Conservation (phyloP, 2,888 invertebrate species). For the Mythimna ferrago region DNA sequence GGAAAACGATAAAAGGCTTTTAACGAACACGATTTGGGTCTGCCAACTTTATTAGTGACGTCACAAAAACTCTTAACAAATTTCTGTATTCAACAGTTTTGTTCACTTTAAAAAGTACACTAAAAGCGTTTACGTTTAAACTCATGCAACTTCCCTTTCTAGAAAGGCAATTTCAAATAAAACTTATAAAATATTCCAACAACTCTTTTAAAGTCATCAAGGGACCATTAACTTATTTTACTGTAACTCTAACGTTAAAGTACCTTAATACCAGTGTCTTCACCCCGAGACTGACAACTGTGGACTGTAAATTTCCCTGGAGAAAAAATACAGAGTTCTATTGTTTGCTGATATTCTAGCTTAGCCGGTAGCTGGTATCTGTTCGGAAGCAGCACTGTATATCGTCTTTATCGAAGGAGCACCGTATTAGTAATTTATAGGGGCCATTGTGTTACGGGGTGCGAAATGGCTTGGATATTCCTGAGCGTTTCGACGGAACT, state of each 20-base stretch:
- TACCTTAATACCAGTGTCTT: conserved; percentile 56
- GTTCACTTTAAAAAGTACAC: conserved; percentile 39
- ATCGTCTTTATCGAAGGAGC: conserved; percentile 18
- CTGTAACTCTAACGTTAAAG: conserved; percentile 45
- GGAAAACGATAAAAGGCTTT: conserved; percentile 67
- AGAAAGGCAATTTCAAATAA: conserved; percentile 46
- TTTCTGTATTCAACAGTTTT: conserved; percentile 50
- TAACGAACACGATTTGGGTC: conserved; percentile 49
- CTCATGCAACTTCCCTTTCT: conserved; percentile 51
- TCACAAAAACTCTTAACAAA: conserved; percentile 25
- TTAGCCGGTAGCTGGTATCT: not conserved
- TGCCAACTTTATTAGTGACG: conserved; percentile 47
- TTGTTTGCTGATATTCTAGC: conserved; percentile 42
- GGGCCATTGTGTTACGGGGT: conserved; percentile 42
- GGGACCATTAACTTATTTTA: conserved; percentile 60
- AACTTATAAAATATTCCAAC: conserved; percentile 51
- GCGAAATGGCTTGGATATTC: conserved; percentile 60
- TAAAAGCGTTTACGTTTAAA: conserved; percentile 46
- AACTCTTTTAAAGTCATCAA: conserved; percentile 60
- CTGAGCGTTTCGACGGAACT: conserved; percentile 51
- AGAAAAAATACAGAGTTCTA: conserved; percentile 17
- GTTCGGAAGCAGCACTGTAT: conserved; percentile 40
- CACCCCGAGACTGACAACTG: conserved; percentile 40
- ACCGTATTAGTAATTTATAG: conserved; percentile 36
- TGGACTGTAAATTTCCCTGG: conserved; percentile 8